Evolutionary conservation across 2,888 invertebrate genomes (phyloP).

Genomic region (Thysanoteuthis rhombus): DNA sequence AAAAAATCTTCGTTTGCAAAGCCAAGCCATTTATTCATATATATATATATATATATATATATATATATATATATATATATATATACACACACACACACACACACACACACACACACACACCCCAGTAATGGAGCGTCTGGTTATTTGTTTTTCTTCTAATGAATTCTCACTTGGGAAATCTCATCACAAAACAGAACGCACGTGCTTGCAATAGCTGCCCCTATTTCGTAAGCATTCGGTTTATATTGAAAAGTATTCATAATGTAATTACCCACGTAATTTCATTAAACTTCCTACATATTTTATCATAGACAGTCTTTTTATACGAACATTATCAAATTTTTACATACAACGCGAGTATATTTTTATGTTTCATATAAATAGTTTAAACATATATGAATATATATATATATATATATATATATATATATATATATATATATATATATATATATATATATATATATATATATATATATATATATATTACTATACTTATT

Average conservation of each 20-base stretch:
- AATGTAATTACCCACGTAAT: background rate
- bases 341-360: background rate
- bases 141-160: background rate
- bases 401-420: too few species aligned
- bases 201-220: background rate
- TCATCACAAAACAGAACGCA: background rate
- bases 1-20: too few species aligned
- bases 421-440: too few species aligned
- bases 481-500: too few species aligned
- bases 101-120: background rate
- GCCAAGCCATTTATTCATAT: too few species aligned
- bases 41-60: too few species aligned
- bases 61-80: background rate
- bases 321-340: background rate
- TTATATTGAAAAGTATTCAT: background rate
- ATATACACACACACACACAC: constrained; percentile 12
- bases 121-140: background rate
- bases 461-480: too few species aligned
- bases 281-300: background rate
- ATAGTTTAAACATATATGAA: too few species aligned
- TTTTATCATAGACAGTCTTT: background rate
- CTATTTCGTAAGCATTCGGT: background rate
- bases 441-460: too few species aligned
- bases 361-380: background rate
- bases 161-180: background rate